Percentiles rank a stretch among this genome's conserved stretches.
These are phyloP conservation scores for Syrrhaptes paradoxus DNA, from an alignment of 2,113 vertebrate genomes.

Conservation along the genomic window DNA sequence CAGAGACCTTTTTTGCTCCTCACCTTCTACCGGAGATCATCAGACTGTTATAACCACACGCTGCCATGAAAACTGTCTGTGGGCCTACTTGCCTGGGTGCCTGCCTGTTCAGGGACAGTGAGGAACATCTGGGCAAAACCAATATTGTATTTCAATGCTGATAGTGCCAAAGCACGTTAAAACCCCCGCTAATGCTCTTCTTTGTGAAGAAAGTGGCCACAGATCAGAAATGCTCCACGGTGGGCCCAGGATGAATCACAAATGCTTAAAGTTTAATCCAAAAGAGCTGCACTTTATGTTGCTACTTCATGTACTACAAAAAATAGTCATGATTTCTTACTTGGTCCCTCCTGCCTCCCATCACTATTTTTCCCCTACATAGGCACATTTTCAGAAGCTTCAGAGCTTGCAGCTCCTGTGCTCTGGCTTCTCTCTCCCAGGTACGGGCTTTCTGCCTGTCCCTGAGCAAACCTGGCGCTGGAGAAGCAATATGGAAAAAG, in stretches of 20 bases:
- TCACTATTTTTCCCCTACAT: background rate
- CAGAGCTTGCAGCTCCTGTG: background rate
- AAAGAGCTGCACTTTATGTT: background rate
- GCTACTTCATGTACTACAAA: background rate
- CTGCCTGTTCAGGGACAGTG: background rate
- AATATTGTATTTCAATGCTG: background rate
- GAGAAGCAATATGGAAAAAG: background rate
- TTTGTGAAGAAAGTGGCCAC: background rate
- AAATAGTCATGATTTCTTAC: background rate
- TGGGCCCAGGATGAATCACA: background rate
- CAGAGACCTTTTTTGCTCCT: background rate
- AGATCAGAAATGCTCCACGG: background rate
- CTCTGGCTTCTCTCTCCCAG: background rate
- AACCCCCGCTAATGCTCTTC: rapidly evolving
- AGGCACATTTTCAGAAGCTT: background rate
- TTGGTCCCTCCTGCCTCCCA: background rate
- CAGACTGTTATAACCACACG: background rate
- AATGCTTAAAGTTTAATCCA: background rate
- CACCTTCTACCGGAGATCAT: background rate
- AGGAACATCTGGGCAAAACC: background rate
- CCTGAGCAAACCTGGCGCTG: background rate
- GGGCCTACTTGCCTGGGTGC: background rate
- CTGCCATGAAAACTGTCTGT: background rate
- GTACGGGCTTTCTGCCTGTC: background rate
- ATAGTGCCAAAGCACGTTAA: background rate